phyloP scores from a whole-genome alignment of 2,113 vertebrate species.

The Trichechus manatus region DNA sequence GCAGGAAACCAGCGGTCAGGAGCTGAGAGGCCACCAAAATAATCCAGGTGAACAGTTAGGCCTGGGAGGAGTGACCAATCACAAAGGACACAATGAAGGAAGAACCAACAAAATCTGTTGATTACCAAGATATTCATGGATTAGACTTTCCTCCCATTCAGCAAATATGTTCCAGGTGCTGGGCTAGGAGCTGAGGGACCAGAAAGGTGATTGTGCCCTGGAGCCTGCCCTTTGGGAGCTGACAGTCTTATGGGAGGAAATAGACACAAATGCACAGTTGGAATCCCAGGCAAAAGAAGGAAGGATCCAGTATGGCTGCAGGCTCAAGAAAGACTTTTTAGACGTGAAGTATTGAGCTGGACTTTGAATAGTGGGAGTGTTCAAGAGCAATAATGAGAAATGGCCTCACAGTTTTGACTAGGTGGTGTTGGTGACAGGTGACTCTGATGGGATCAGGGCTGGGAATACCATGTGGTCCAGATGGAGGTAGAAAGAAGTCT shows the following conservation, averaged over 20 bases:
- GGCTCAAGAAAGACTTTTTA: not conserved
- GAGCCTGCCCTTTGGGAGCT: constrained; percentile 1
- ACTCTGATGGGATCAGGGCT: not conserved
- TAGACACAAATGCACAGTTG: not conserved
- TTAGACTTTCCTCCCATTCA: constrained; percentile 19
- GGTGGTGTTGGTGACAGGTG: not conserved
- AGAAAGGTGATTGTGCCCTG: not conserved
- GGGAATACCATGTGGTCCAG: not conserved
- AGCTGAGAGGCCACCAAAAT: not conserved
- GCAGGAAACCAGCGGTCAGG: not conserved
- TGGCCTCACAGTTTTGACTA: not conserved
- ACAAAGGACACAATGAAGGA: not conserved
- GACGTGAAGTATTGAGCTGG: not conserved
- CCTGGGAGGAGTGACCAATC: not conserved
- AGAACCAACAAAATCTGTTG: not conserved
- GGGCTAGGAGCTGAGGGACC: not conserved
- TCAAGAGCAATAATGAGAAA: not conserved
- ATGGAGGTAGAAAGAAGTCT: constrained; percentile 2
- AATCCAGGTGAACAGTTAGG: not conserved
- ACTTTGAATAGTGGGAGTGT: not conserved
- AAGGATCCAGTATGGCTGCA: not conserved
- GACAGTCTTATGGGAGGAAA: not conserved
- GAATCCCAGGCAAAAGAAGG: not conserved
- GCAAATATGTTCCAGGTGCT: not conserved
- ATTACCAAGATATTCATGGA: not conserved